These are phyloP conservation scores for Capromys pilorides DNA, from an alignment of 2,797 vertebrate species.

Conservation along the genomic window DNA sequence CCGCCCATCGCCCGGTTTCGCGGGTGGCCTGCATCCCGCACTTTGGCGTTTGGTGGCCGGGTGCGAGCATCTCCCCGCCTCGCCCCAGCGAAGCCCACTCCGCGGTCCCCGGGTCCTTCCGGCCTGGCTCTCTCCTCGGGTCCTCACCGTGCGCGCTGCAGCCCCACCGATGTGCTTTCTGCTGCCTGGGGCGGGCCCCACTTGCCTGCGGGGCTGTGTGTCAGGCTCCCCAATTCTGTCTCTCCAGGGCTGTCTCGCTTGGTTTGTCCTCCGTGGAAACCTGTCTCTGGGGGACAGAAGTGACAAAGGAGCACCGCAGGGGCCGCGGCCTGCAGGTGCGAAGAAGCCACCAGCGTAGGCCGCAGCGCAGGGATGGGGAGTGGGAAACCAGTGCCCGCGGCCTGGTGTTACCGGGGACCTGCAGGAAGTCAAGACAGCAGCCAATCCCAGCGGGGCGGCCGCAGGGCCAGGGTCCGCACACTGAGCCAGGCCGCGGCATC, in stretches of 20 bases:
- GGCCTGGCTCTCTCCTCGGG: no score
- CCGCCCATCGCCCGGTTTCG: fast-evolving
- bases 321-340: not conserved
- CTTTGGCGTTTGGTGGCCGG: not conserved
- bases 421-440: not conserved
- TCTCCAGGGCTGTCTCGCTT: not conserved
- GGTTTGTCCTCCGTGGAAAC: conserved; percentile 61
- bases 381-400: not conserved
- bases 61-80: not conserved
- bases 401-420: not conserved
- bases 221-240: not conserved
- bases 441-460: not conserved
- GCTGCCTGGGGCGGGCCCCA: no score
- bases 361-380: not conserved
- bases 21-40: fast-evolving
- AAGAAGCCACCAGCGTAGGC: not conserved
- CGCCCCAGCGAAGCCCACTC: no score
- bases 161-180: not conserved
- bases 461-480: not conserved
- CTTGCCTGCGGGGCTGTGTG: not conserved
- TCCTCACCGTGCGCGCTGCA: no score
- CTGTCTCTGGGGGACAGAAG: not conserved
- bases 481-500: not conserved
- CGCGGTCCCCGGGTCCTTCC: not conserved
- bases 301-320: not conserved